Percentiles rank a stretch among this genome's conserved stretches.
phyloP scores from a whole-genome alignment of 2,113 vertebrate genomes.

The Myodes glareolus region DNA sequence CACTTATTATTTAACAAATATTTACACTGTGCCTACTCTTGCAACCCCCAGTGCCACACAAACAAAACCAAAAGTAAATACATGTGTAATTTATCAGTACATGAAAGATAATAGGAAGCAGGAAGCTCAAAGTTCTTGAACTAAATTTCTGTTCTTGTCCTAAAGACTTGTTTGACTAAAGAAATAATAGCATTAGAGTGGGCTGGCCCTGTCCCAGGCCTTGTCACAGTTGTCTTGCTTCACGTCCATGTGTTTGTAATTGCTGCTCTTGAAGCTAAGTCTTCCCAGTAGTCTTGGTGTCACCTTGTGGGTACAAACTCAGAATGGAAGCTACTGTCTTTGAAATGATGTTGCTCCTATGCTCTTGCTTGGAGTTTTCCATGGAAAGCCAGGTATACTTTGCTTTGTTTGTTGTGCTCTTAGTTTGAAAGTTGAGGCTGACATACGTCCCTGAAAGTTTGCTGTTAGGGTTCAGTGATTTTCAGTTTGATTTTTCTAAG shows the following conservation, averaged over 20 bases:
- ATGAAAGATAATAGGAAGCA: conserved; percentile 26
- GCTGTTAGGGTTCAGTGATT: background rate
- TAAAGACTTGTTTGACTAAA: background rate
- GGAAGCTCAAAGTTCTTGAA: background rate
- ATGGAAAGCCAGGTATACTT: background rate
- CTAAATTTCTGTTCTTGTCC: background rate
- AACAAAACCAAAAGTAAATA: background rate
- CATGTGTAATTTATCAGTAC: background rate
- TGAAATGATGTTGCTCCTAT: background rate
- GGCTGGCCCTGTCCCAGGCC: background rate
- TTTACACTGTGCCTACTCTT: background rate
- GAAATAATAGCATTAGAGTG: background rate
- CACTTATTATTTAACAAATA: conserved; percentile 5
- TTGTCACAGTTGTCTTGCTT: background rate
- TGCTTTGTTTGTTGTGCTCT: background rate
- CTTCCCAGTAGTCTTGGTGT: background rate
- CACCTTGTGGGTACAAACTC: background rate
- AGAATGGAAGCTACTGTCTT: background rate
- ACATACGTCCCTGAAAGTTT: too few relatives aligned
- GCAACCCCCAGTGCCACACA: background rate
- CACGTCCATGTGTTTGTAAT: background rate
- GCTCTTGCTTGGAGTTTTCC: background rate
- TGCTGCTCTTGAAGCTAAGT: background rate
- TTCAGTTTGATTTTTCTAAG: background rate
- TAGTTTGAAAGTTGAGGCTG: background rate